Conservation (phyloP, 2,797 vertebrate genomes). For the Lerista edwardsae region DNA sequence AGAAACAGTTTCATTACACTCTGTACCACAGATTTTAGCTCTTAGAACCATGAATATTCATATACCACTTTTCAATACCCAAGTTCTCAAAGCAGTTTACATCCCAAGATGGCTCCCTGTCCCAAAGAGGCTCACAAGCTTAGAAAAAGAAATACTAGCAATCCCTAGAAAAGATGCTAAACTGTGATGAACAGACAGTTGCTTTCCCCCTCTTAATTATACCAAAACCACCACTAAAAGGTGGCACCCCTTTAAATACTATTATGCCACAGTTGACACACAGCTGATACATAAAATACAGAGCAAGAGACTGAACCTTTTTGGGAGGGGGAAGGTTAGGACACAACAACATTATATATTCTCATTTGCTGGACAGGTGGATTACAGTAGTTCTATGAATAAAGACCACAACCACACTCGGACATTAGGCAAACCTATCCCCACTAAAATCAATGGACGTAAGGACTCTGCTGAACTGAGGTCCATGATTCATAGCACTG, state of each 20-base stretch:
- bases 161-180: no score
- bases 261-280: not conserved
- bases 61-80: no score
- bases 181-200: no score
- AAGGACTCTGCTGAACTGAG: not conserved
- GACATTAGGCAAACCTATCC: not conserved
- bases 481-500: not conserved
- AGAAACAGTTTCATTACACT: constrained; percentile 52
- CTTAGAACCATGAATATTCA: not conserved
- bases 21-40: constrained; percentile 24
- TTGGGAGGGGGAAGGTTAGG: no score
- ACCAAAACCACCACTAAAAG: no score
- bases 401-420: not conserved
- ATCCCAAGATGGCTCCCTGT: no score
- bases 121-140: no score
- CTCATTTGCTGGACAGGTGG: not conserved
- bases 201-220: no score
- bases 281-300: not conserved
- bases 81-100: no score
- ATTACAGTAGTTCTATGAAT: not conserved
- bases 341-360: not conserved
- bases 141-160: no score
- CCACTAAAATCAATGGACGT: not conserved
- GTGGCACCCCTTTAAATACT: no score
- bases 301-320: not conserved